A percentile compares a stretch with the other conserved stretches of the same genome.
Evolutionary conservation across 2,888 invertebrate genomes (phyloP).

Genomic region (Drosophila diplacantha): DNA sequence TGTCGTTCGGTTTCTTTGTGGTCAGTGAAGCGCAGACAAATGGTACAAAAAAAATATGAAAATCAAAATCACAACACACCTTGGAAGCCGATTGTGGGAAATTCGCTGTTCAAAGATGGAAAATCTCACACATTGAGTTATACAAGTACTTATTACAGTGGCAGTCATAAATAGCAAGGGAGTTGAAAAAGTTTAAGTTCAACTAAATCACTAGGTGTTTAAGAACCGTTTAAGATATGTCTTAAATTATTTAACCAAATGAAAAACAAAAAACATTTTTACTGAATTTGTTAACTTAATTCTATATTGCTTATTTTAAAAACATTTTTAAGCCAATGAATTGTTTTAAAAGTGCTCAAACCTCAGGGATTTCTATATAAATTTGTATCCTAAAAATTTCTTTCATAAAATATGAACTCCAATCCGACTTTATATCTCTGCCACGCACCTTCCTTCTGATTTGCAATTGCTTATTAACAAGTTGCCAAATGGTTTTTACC

Average conservation of each 20-base stretch:
- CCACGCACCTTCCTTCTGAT: conserved; percentile 19
- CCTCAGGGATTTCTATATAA: neutral
- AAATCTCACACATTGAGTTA: conserved; percentile 30
- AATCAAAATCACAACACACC: conserved; percentile 35
- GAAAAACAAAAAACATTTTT: too few species aligned
- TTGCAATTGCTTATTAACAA: conserved; percentile 64
- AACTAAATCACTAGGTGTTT: too few species aligned
- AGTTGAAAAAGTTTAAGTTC: too few species aligned
- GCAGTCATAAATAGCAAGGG: conserved; percentile 1
- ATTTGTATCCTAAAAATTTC: neutral
- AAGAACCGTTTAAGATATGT: too few species aligned
- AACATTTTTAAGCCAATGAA: neutral
- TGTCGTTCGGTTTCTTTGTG: conserved; percentile 31
- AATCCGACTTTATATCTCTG: neutral
- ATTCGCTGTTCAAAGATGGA: conserved; percentile 46
- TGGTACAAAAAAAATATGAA: conserved; percentile 44
- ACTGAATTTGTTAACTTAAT: neutral
- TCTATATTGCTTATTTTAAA: neutral
- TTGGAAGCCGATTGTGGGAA: conserved; percentile 62
- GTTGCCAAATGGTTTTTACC: conserved; percentile 70
- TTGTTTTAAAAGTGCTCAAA: neutral
- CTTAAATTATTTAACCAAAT: too few species aligned
- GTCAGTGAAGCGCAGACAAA: conserved; percentile 67
- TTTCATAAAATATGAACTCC: neutral
- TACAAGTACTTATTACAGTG: conserved; percentile 15